These are phyloP conservation scores for Caloenas nicobarica DNA, from an alignment of 2,113 vertebrate genomes.

Conservation along the genomic window DNA sequence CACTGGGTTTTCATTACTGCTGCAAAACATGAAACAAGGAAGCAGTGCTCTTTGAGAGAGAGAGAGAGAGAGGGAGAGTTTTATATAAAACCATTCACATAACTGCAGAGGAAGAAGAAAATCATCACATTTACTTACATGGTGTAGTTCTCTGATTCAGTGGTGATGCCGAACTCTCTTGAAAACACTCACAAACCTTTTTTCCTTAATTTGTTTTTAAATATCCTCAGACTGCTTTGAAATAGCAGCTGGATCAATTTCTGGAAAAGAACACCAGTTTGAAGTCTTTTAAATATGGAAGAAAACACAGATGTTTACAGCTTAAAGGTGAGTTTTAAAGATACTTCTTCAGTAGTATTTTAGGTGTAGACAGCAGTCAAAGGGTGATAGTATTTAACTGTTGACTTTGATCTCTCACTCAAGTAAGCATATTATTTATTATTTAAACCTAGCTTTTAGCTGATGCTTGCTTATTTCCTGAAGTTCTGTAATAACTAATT, in stretches of 20 bases:
- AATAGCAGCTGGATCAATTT: constrained; percentile 72
- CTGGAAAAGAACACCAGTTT: constrained; percentile 80
- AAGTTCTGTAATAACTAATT: not conserved
- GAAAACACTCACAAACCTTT: not conserved
- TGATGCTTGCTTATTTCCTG: not conserved
- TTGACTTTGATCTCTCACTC: not conserved
- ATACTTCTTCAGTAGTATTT: not conserved
- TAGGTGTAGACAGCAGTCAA: not conserved
- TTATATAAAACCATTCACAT: not conserved
- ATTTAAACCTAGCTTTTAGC: not conserved
- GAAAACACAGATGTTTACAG: constrained; percentile 53
- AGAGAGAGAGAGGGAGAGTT: not conserved
- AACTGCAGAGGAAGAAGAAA: not conserved
- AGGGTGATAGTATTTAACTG: not conserved
- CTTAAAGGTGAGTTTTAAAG: constrained; percentile 25
- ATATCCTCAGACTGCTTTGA: constrained; percentile 68
- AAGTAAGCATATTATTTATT: not conserved
- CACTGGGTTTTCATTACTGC: not conserved
- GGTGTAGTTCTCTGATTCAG: not conserved
- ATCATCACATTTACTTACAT: not conserved
- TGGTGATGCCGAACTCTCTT: not conserved
- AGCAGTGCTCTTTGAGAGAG: not conserved
- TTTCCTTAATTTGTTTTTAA: not conserved
- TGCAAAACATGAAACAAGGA: not conserved
- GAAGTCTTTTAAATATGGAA: constrained; percentile 77